A percentile compares a stretch with the other conserved stretches of the same genome.
phyloP scores from a whole-genome alignment of 2,113 vertebrate genomes.

The Halcyon senegalensis region DNA sequence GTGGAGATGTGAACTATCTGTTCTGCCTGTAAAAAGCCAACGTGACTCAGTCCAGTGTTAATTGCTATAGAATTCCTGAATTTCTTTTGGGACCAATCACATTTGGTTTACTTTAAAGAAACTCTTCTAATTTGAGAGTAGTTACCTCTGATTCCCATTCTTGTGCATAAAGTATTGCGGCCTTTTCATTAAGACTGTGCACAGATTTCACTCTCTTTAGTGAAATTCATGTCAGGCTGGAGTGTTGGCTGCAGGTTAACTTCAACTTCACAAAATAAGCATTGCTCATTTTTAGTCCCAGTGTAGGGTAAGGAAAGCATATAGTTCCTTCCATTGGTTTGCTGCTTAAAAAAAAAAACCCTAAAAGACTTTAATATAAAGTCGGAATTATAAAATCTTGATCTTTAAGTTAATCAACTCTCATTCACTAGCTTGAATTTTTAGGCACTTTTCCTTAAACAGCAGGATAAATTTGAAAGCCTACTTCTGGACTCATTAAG shows the following conservation, averaged over 20 bases:
- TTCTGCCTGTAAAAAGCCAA: background rate
- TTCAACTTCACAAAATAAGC: conserved; percentile 2
- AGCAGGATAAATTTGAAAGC: conserved; percentile 22
- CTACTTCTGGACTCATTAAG: conserved; percentile 29
- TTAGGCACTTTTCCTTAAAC: background rate
- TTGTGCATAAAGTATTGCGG: background rate
- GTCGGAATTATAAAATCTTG: background rate
- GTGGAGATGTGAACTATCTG: background rate
- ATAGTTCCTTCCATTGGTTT: background rate
- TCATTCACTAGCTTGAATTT: background rate
- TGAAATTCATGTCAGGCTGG: background rate
- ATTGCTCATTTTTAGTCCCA: background rate
- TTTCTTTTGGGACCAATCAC: background rate
- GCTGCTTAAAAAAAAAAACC: background rate
- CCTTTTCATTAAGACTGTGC: background rate
- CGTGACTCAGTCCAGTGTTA: background rate
- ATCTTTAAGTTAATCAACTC: background rate
- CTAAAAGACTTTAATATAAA: background rate
- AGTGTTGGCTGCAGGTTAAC: background rate
- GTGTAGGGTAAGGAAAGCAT: background rate
- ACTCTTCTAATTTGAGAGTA: background rate
- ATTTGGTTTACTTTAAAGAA: background rate
- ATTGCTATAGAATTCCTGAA: background rate
- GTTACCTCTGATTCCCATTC: background rate
- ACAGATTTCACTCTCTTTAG: background rate